Conservation (phyloP, 2,113 vertebrate genomes). For the Porphyrio hochstetteri region DNA sequence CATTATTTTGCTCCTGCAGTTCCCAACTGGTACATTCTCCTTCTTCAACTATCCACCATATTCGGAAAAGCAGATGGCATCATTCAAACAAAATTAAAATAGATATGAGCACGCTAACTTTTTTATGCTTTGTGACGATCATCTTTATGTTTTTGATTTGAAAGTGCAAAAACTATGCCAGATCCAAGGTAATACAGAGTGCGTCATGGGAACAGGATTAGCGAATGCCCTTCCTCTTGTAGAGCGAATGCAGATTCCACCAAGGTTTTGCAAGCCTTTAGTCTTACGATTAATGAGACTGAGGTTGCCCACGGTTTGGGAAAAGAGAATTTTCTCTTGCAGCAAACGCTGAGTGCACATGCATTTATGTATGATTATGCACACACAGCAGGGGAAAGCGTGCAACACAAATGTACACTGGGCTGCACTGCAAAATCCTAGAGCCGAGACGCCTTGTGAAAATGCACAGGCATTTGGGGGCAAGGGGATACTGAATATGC, state of each 20-base stretch:
- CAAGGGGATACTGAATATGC: background rate
- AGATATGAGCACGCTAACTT: slow-evolving; percentile 29
- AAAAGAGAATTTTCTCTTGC: background rate
- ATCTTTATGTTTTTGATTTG: background rate
- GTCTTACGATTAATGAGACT: background rate
- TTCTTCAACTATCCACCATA: background rate
- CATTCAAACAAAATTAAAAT: slow-evolving; percentile 50
- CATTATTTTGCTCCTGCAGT: background rate
- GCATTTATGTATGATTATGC: background rate
- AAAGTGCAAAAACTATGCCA: background rate
- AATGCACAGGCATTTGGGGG: background rate
- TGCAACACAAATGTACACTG: background rate
- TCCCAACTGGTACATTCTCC: slow-evolving; percentile 6
- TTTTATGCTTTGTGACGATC: slow-evolving; percentile 10
- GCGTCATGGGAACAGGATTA: background rate
- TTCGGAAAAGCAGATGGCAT: slow-evolving; percentile 52
- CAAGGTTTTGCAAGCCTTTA: background rate
- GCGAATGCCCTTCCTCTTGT: background rate
- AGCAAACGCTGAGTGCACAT: background rate
- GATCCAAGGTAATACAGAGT: background rate
- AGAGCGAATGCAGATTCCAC: background rate
- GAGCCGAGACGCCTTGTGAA: background rate
- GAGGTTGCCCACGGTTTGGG: background rate
- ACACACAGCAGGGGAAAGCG: background rate
- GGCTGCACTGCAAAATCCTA: background rate